phyloP scores from a whole-genome alignment of 2,797 vertebrate species.

The Peromyscus attwateri region DNA sequence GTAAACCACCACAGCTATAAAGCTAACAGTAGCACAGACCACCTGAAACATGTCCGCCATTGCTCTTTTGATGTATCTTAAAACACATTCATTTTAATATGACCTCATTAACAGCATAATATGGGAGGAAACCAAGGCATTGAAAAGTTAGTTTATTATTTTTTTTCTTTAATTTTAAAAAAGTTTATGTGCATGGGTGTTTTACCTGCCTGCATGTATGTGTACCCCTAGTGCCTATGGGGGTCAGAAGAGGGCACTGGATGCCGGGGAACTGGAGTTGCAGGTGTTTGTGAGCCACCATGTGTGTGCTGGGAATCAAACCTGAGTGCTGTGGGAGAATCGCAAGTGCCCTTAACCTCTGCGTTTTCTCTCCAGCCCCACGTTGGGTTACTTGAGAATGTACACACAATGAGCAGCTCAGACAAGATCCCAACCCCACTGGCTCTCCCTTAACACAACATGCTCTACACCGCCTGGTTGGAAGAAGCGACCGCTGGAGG shows the following conservation, averaged over 20 bases:
- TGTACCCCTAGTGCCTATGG: too few relatives aligned
- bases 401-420: neutral
- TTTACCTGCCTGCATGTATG: neutral
- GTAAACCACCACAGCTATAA: neutral
- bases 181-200: too few relatives aligned
- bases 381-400: neutral
- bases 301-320: neutral
- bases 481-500: neutral
- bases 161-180: neutral
- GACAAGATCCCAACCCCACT: neutral
- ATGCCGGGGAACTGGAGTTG: neutral
- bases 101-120: neutral
- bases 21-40: neutral
- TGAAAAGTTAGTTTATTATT: conserved; percentile 8
- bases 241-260: too few relatives aligned
- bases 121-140: neutral
- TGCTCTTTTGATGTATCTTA: conserved; percentile 43
- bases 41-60: neutral
- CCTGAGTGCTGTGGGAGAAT: neutral
- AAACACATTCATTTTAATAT: conserved; percentile 33
- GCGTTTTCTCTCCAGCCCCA: too few relatives aligned
- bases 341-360: too few relatives aligned
- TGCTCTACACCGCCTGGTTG: neutral
- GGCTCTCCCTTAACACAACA: neutral
- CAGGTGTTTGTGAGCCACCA: neutral